Evolutionary conservation across 2,888 invertebrate genomes (phyloP).

Genomic region (Tetanocera ferruginea): DNA sequence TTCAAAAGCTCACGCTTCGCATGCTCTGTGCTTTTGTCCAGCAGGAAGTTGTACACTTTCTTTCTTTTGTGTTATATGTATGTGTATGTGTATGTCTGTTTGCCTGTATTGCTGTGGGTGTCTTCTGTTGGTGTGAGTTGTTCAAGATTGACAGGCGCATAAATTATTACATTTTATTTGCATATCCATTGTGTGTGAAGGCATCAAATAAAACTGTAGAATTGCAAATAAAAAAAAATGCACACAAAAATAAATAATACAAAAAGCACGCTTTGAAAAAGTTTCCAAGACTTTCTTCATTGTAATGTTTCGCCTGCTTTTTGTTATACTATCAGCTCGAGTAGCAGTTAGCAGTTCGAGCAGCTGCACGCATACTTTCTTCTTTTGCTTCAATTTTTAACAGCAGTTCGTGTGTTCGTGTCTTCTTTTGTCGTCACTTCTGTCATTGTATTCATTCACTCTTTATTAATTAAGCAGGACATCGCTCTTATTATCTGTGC

Average conservation of each 20-base stretch:
- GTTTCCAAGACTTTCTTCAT: background rate
- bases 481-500: background rate
- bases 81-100: background rate
- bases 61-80: background rate
- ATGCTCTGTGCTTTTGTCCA: background rate
- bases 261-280: background rate
- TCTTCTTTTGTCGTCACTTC: background rate
- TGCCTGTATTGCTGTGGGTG: background rate
- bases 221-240: background rate
- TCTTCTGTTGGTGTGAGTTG: background rate
- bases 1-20: background rate
- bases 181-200: background rate
- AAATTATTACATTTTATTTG: conserved; percentile 9
- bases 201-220: background rate
- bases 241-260: background rate
- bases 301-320: background rate
- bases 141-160: conserved; percentile 7
- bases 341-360: background rate
- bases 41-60: background rate
- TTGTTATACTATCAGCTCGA: background rate
- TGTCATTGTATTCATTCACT: background rate
- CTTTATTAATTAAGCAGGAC: conserved; percentile 16
- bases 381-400: background rate
- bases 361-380: background rate
- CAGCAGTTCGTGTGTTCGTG: background rate